Evolutionary conservation across 2,888 invertebrate species (phyloP).

Genomic region (Melinopterus prodromus): DNA sequence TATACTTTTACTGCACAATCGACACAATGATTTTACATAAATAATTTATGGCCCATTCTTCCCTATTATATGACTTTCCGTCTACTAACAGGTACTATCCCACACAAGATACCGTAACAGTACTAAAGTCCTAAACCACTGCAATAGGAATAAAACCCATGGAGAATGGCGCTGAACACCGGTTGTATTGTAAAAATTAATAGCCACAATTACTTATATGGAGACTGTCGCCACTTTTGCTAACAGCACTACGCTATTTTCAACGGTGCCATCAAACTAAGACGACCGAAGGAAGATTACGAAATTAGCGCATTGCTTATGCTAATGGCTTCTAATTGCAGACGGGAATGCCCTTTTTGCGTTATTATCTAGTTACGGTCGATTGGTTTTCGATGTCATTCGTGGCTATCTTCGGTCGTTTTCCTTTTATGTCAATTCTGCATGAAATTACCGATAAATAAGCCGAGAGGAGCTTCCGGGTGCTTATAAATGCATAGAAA

Average conservation of each 20-base stretch:
- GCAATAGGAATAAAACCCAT: not conserved
- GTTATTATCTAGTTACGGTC: not conserved
- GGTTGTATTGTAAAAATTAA: not conserved
- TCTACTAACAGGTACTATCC: not conserved
- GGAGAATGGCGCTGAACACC: not conserved
- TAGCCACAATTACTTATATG: not conserved
- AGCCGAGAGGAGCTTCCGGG: not conserved
- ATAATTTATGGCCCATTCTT: not conserved
- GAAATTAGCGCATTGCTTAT: not conserved
- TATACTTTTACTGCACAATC: no score
- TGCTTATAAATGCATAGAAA: not conserved
- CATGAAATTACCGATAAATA: not conserved
- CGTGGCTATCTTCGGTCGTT: not conserved
- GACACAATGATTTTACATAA: not conserved
- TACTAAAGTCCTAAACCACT: not conserved
- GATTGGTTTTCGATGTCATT: conserved; percentile 4
- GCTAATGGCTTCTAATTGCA: not conserved
- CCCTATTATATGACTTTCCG: not conserved
- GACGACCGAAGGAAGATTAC: not conserved
- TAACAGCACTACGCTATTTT: not conserved
- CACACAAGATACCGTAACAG: not conserved
- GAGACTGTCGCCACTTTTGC: no score
- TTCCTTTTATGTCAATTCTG: not conserved
- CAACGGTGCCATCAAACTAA: not conserved
- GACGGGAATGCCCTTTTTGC: not conserved